phyloP scores from a whole-genome alignment of 2,888 invertebrate species.

The Eumerus sabulonum region DNA sequence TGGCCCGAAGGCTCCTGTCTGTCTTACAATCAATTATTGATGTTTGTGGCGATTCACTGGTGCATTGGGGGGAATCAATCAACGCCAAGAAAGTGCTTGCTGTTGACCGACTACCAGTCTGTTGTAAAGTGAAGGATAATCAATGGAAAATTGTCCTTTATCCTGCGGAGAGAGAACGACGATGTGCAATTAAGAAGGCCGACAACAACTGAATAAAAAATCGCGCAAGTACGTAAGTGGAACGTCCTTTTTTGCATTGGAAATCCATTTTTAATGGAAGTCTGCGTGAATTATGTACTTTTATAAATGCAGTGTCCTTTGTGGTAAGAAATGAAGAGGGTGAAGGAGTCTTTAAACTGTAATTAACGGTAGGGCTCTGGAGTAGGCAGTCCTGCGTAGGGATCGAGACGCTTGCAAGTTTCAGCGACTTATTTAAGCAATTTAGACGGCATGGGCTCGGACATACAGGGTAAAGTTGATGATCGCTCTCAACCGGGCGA shows the following conservation, averaged over 20 bases:
- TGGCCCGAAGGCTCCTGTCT: conserved; percentile 38
- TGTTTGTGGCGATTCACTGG: conserved; percentile 27
- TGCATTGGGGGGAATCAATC: conserved; percentile 58
- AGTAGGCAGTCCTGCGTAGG: too few species aligned
- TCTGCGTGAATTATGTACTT: too few species aligned
- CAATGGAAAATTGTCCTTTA: conserved; percentile 49
- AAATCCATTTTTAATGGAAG: not conserved
- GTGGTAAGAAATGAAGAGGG: too few species aligned
- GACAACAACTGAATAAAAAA: conserved; percentile 57
- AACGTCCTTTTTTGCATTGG: not conserved
- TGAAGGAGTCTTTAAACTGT: too few species aligned
- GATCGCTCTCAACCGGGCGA: too few species aligned
- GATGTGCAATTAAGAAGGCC: conserved; percentile 57
- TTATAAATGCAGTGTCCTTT: too few species aligned
- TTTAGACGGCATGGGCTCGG: too few species aligned
- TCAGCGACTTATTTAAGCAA: too few species aligned
- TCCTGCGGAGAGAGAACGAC: not conserved
- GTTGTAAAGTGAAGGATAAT: conserved; percentile 30
- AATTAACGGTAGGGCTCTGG: too few species aligned
- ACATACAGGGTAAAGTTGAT: too few species aligned
- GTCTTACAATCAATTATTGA: conserved; percentile 58
- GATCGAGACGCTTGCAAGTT: too few species aligned
- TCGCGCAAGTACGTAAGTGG: conserved; percentile 14
- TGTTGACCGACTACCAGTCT: not conserved
- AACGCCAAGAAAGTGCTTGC: conserved; percentile 53